Evolutionary conservation across 2,888 invertebrate genomes (phyloP), one percentile per base, ranked within the genome.

Genomic region (Orthosia incerta): DNA sequence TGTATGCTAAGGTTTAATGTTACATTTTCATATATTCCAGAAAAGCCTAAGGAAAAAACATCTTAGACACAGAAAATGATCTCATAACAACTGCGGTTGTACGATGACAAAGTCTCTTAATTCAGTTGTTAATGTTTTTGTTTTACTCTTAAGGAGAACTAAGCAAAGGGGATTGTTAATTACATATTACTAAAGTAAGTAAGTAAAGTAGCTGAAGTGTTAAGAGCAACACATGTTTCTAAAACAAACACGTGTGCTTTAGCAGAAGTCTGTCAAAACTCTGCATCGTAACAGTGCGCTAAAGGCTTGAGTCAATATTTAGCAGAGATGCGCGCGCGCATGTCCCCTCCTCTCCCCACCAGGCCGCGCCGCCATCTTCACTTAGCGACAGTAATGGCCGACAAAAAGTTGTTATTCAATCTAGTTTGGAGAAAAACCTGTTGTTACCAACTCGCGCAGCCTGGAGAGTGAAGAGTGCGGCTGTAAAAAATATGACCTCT

Each of bases 271-370:
- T 66, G 83, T 76, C 72, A 75, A 78, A 79, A 31, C 69, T 60
- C 66, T 60, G 67, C 74, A 71, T 62, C 77, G 63, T 59, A 73
- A 73, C 78, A 62, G 31, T 20, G 60, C 57, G 84, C 77, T 88
- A 87, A 88, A 76, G n/a, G 48, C 57, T 63, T 76, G 64, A 63
- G 83, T 84, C 82, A 87, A 87, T 88, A 88, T 84, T 87, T 88
- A 84, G 82, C 84, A 82, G 76, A 73, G 72, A 51, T 66, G 86
- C 88, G 84, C 84, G 53, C 57, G 74, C 77, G 80, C 85, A 79
- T 15, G 31, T 50, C 64, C 23, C 20, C 20, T 26, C 12, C 11
- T 50, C 50, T 45, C 26, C 18, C 2, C 56, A 4, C 9, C 4
- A n/a, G 26, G 16, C 51, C 20, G 20, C 50, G 11, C 64, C 75